These are phyloP conservation scores for Smittia sp. DNA, from an alignment of 2,888 invertebrate species.

Conservation along the genomic window DNA sequence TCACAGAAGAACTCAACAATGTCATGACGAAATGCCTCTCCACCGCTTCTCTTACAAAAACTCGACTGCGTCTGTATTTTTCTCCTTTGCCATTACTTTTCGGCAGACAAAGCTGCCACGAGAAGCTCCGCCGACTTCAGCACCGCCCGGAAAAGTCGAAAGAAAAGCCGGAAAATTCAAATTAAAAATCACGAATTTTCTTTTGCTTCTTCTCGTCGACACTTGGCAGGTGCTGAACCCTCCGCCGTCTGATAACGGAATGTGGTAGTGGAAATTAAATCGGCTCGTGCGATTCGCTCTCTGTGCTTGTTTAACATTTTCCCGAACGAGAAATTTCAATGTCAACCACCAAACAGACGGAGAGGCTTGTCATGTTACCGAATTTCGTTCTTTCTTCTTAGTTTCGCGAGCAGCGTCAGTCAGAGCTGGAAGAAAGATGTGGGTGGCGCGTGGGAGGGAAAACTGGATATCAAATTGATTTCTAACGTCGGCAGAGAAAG, in stretches of 20 bases:
- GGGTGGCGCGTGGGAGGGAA: too few species aligned
- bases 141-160: constrained; percentile 5
- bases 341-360: not conserved
- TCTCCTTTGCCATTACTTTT: constrained; percentile 15
- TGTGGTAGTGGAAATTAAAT: constrained; percentile 1
- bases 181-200: too few species aligned
- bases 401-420: too few species aligned
- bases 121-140: not conserved
- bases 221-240: not conserved
- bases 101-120: constrained; percentile 1
- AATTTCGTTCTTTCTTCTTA: too few species aligned
- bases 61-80: not conserved
- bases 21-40: constrained; percentile 21
- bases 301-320: not conserved
- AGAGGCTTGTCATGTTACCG: constrained; percentile 23
- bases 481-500: too few species aligned
- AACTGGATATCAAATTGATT: too few species aligned
- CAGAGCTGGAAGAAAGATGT: too few species aligned
- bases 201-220: too few species aligned
- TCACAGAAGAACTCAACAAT: not conserved
- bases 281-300: too few species aligned
- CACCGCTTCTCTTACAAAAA: constrained; percentile 9
- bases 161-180: not conserved
- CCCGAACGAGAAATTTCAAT: not conserved
- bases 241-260: not conserved